A percentile compares a stretch with the other conserved stretches of the same genome.
Evolutionary conservation across 2,113 vertebrate genomes (phyloP).

Genomic region (Opisthocomus hoazin): DNA sequence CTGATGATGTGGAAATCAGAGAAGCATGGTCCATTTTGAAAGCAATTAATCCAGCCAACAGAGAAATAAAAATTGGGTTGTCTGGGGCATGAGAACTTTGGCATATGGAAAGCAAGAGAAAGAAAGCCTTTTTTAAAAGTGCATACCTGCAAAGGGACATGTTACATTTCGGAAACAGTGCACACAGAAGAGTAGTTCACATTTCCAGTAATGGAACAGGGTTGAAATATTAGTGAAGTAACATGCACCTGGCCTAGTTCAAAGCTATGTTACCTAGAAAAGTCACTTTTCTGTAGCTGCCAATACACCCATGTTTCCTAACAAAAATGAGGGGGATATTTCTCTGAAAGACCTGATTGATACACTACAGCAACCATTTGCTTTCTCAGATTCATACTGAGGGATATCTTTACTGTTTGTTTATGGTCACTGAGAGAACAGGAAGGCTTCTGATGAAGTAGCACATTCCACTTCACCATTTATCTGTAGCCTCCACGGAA

Average conservation of each 20-base stretch:
- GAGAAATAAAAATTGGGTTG: slow-evolving; percentile 26
- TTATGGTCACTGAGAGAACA: background rate
- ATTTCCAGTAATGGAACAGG: background rate
- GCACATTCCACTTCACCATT: background rate
- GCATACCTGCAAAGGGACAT: background rate
- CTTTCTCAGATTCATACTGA: background rate
- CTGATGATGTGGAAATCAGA: slow-evolving; percentile 40
- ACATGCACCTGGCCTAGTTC: fast-evolving
- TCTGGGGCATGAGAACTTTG: background rate
- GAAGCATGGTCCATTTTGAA: slow-evolving; percentile 14
- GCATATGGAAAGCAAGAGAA: background rate
- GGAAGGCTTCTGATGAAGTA: background rate
- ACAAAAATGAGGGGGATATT: fast-evolving
- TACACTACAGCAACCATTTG: background rate
- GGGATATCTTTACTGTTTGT: background rate
- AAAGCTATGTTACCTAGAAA: background rate
- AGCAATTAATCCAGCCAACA: slow-evolving; percentile 46
- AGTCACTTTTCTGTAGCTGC: background rate
- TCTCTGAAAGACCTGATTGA: background rate
- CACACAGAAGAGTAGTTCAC: background rate
- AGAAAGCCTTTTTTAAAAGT: background rate
- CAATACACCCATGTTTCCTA: fast-evolving
- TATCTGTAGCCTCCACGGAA: background rate
- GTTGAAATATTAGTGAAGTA: background rate
- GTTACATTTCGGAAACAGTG: background rate